phyloP scores from a whole-genome alignment of 2,797 vertebrate genomes.

The Semaprochilodus insignis region DNA sequence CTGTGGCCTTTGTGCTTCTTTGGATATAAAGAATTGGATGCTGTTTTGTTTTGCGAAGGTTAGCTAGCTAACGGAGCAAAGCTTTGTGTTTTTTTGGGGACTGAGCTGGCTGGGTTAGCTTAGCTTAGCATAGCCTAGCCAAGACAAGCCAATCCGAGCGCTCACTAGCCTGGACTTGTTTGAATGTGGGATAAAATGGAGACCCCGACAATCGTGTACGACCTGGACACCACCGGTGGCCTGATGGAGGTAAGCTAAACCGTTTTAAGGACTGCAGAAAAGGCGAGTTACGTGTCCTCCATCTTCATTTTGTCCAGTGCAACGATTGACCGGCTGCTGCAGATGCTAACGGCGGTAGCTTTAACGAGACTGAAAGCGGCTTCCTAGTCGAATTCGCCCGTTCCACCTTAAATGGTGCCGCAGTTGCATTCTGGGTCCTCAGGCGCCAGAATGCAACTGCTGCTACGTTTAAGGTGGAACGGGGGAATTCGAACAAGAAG shows the following conservation, averaged over 20 bases:
- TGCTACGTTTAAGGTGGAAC: too few relatives aligned
- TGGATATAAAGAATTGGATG: background rate
- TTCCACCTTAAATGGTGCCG: too few relatives aligned
- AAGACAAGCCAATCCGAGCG: slow-evolving; percentile 18
- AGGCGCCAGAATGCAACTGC: too few relatives aligned
- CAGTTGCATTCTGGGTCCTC: too few relatives aligned
- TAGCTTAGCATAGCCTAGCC: background rate
- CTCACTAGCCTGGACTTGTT: slow-evolving; percentile 66
- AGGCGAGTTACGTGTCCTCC: background rate
- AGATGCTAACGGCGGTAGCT: background rate
- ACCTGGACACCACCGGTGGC: slow-evolving; percentile 97
- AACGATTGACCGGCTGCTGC: slow-evolving; percentile 3
- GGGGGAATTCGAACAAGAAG: background rate
- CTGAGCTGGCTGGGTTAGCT: slow-evolving; percentile 34
- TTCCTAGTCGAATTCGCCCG: too few relatives aligned
- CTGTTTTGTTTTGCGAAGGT: slow-evolving; percentile 14
- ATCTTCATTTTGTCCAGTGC: background rate
- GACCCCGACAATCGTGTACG: slow-evolving; percentile 98
- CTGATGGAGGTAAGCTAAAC: slow-evolving; percentile 91
- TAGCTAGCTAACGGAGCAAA: background rate
- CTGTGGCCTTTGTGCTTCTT: background rate
- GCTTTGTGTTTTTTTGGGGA: background rate
- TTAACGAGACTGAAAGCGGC: too few relatives aligned
- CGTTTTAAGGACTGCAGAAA: too few relatives aligned
- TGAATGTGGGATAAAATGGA: slow-evolving; percentile 99